Evolutionary conservation across 2,888 invertebrate genomes (phyloP).

Genomic region (Charanyca ferruginea): DNA sequence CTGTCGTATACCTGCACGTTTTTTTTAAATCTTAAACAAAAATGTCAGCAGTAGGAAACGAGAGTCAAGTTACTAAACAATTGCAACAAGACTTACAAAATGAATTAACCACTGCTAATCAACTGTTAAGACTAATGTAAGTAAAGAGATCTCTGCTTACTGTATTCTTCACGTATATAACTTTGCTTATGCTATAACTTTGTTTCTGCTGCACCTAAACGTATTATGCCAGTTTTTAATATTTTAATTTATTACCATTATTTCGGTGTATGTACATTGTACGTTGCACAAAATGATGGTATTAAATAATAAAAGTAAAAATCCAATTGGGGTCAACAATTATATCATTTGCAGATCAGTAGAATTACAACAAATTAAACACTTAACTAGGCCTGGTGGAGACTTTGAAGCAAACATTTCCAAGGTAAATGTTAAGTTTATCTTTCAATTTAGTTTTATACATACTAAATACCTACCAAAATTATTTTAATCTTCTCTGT

Average conservation of each 20-base stretch:
- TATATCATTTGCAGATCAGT: constrained; percentile 73
- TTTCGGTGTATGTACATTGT: too few relatives aligned
- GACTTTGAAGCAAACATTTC: constrained; percentile 79
- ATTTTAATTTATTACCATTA: too few relatives aligned
- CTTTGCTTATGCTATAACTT: neutral
- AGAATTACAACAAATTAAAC: constrained; percentile 81
- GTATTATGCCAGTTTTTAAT: too few relatives aligned
- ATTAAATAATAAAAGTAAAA: too few relatives aligned
- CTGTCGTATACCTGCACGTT: neutral
- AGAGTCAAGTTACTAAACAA: constrained; percentile 66
- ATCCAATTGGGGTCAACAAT: neutral
- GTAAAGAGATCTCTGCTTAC: constrained; percentile 48
- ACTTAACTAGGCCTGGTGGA: constrained; percentile 76
- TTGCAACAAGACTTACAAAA: constrained; percentile 84
- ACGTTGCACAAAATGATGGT: too few relatives aligned
- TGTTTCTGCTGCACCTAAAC: neutral
- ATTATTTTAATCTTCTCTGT: too few relatives aligned
- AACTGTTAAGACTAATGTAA: constrained; percentile 82
- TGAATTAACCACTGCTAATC: constrained; percentile 81
- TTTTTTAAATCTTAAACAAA: constrained; percentile 7
- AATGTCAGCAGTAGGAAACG: constrained; percentile 60
- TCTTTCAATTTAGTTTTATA: neutral
- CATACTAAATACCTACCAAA: too few relatives aligned
- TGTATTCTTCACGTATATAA: neutral
- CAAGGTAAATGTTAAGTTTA: constrained; percentile 69